A percentile compares a stretch with the other conserved stretches of the same genome.
phyloP scores from a whole-genome alignment of 2,888 invertebrate species.

The Eristalis tenax region DNA sequence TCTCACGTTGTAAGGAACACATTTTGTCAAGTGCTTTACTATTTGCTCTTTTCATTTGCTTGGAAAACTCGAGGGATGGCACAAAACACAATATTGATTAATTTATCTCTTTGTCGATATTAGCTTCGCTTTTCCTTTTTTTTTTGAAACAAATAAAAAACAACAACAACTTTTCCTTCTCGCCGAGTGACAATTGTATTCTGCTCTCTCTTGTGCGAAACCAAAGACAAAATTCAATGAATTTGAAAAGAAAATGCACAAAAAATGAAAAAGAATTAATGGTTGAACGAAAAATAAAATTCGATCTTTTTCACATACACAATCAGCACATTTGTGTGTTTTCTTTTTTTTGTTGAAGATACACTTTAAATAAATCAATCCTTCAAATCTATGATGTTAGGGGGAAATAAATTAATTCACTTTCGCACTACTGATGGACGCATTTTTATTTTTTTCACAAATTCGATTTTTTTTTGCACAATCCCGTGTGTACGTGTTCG shows the following conservation, averaged over 20 bases:
- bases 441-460: neutral
- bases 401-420: neutral
- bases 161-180: neutral
- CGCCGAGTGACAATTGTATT: neutral
- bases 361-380: slow-evolving; percentile 4
- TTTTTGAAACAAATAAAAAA: neutral
- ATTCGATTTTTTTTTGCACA: neutral
- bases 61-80: slow-evolving; percentile 59
- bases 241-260: neutral
- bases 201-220: neutral
- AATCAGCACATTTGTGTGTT: slow-evolving; percentile 34
- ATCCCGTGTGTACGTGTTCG: neutral
- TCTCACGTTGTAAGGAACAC: slow-evolving; percentile 71
- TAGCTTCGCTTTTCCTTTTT: neutral
- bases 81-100: slow-evolving; percentile 70
- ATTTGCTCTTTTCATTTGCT: neutral
- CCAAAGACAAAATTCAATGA: neutral
- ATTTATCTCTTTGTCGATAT: slow-evolving; percentile 13
- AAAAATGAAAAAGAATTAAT: neutral
- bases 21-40: slow-evolving; percentile 59
- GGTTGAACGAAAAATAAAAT: neutral
- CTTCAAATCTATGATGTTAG: neutral
- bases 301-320: slow-evolving; percentile 41
- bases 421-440: neutral
- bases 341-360: neutral